Conservation (phyloP, 2,797 vertebrate species). For the Myotis vivesi region DNA sequence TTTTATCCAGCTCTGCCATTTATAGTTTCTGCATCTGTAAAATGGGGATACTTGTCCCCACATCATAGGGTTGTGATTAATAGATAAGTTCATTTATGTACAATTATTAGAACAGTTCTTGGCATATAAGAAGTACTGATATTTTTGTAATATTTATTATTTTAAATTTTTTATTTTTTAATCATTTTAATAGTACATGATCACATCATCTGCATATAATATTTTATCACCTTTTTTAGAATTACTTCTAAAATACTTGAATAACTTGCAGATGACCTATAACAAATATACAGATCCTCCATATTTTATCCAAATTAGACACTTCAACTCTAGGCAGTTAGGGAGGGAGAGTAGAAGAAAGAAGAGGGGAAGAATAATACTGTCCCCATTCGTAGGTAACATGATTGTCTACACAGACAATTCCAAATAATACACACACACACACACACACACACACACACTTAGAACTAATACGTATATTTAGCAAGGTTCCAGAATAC, state of each 20-base stretch:
- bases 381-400: background rate
- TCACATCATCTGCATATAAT: background rate
- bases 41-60: background rate
- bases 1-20: background rate
- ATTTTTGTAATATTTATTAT: constrained; percentile 34
- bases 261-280: background rate
- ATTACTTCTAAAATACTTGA: constrained; percentile 20
- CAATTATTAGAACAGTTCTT: constrained; percentile 3
- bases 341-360: background rate
- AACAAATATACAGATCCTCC: background rate
- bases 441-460: background rate
- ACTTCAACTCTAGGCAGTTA: constrained; percentile 19
- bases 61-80: background rate
- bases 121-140: background rate
- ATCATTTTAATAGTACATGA: constrained; percentile 6
- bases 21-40: background rate
- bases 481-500: constrained; percentile 2
- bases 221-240: constrained; percentile 13
- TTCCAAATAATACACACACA: background rate
- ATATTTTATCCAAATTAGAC: constrained; percentile 17
- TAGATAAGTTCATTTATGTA: background rate
- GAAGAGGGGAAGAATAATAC: background rate
- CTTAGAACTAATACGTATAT: background rate
- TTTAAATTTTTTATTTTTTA: background rate
- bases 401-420: background rate